Evolutionary conservation across 2,113 vertebrate genomes (phyloP).

Genomic region (Psittacara wagleri): DNA sequence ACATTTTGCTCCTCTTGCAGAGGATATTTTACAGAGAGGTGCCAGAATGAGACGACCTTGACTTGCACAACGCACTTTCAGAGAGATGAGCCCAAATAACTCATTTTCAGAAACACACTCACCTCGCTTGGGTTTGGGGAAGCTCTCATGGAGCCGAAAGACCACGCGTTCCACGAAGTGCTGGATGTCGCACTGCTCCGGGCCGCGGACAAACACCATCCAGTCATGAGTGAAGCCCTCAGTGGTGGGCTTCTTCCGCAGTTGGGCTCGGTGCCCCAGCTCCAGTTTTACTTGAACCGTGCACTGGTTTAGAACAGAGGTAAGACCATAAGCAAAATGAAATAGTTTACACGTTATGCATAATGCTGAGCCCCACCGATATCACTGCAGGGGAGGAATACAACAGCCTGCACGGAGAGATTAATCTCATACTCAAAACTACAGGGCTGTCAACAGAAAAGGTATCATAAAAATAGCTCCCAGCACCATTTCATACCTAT

Average conservation of each 20-base stretch:
- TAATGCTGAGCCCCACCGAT: not conserved
- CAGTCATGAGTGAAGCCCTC: slow-evolving; percentile 99
- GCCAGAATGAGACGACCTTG: not conserved
- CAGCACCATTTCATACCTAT: not conserved
- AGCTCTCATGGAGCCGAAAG: slow-evolving; percentile 97
- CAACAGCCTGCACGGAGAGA: not conserved
- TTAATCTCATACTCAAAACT: not conserved
- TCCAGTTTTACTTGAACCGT: slow-evolving; percentile 98
- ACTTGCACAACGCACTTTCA: not conserved
- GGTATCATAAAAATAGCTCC: not conserved
- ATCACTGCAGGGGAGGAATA: not conserved
- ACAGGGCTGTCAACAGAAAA: not conserved
- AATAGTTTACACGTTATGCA: not conserved
- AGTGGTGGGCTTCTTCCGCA: slow-evolving; percentile 93
- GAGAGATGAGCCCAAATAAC: not conserved
- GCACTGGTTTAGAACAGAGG: slow-evolving; percentile 77
- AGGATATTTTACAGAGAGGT: not conserved
- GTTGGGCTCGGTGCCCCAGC: slow-evolving; percentile 94
- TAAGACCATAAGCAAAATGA: not conserved
- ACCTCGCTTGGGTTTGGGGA: slow-evolving; percentile 98
- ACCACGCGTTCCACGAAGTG: slow-evolving; percentile 98
- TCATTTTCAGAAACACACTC: not conserved
- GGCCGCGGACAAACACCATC: slow-evolving; percentile 98
- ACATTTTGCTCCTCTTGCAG: not conserved
- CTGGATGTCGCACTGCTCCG: slow-evolving; percentile 95